Evolutionary conservation across 2,113 vertebrate genomes (phyloP).

Genomic region (Rhea pennata): DNA sequence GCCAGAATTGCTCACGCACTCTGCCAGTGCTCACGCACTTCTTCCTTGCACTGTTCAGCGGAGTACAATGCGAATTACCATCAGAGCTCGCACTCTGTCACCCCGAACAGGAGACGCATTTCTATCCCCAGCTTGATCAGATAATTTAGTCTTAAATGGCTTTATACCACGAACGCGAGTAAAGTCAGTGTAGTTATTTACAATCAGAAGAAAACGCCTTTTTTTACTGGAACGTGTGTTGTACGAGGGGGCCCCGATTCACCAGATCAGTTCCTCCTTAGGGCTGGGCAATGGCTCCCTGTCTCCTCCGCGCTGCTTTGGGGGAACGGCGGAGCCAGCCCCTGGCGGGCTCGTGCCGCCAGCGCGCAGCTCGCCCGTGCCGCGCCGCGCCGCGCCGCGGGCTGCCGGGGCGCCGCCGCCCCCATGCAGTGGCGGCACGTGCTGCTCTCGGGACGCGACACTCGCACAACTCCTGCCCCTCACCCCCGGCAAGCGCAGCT

Average conservation of each 20-base stretch:
- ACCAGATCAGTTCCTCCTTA: no score
- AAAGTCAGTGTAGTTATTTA: not conserved
- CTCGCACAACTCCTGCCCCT: not conserved
- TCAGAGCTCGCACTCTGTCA: not conserved
- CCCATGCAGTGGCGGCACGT: not conserved
- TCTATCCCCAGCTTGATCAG: not conserved
- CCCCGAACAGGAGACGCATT: not conserved
- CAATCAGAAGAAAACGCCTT: not conserved
- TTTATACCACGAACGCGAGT: not conserved
- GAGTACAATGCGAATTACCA: accelerated
- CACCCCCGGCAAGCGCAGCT: not conserved
- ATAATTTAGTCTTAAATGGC: not conserved
- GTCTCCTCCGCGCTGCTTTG: not conserved
- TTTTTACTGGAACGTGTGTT: not conserved
- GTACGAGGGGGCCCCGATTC: no score
- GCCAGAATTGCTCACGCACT: not conserved
- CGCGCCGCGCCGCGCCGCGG: not conserved
- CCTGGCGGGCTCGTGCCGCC: not conserved
- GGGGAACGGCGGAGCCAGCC: not conserved
- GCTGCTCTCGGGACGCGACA: not conserved
- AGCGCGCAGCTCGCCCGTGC: not conserved
- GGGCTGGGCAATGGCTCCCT: not conserved
- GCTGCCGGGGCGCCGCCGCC: not conserved
- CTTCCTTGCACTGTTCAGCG: not conserved
- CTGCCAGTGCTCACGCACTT: not conserved